Conservation (phyloP, 1,140 invertebrate species). For the Drosophila pruinosa region DNA sequence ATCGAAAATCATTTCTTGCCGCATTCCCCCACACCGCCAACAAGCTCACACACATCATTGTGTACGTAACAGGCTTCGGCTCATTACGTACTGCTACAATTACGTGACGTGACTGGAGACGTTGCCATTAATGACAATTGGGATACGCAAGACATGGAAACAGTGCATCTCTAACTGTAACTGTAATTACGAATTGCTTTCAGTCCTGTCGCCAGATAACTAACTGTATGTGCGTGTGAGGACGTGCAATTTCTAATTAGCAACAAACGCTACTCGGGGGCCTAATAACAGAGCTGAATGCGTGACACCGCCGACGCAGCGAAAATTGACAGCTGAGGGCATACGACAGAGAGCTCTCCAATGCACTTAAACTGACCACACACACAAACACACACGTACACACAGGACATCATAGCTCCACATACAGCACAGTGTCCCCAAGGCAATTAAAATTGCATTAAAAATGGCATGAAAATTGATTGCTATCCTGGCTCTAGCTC, state of each 20-base stretch:
- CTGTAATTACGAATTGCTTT: slow-evolving; percentile 59
- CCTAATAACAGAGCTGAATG: slow-evolving; percentile 60
- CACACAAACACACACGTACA: background rate
- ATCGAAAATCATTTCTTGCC: slow-evolving; percentile 39
- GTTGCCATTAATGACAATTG: slow-evolving; percentile 24
- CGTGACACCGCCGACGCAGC: slow-evolving; percentile 47
- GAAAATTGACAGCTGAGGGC: slow-evolving; percentile 27
- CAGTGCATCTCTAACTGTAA: slow-evolving; percentile 41
- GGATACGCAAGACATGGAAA: background rate
- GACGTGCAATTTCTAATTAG: slow-evolving; percentile 67
- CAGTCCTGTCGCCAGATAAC: background rate
- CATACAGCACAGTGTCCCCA: background rate
- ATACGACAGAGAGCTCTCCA: slow-evolving; percentile 14
- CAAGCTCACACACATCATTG: slow-evolving; percentile 10
- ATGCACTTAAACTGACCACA: slow-evolving; percentile 40
- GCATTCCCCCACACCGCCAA: background rate
- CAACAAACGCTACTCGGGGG: slow-evolving; percentile 63
- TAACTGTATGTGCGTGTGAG: background rate
- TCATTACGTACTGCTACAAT: background rate
- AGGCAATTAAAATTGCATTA: background rate
- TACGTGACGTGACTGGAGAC: slow-evolving; percentile 28
- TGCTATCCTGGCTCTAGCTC: background rate
- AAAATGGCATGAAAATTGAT: background rate
- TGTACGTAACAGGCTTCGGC: background rate
- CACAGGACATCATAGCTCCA: background rate